These are phyloP conservation scores for Steromphala cineraria DNA, from an alignment of 2,888 invertebrate species.

Conservation along the genomic window DNA sequence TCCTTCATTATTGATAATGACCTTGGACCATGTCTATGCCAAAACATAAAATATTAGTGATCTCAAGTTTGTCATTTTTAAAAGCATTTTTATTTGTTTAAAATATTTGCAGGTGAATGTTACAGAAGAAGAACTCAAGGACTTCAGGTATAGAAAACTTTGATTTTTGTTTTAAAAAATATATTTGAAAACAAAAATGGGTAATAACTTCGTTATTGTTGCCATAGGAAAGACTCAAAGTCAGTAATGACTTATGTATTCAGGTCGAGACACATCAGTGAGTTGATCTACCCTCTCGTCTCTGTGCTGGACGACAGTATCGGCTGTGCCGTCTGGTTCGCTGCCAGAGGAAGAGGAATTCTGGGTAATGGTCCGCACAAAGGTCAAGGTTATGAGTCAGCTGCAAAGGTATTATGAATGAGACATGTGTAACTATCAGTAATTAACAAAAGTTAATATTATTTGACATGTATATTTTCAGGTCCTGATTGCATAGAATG, in stretches of 20 bases:
- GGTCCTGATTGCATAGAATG: too few relatives aligned
- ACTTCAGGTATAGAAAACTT: slow-evolving; percentile 22
- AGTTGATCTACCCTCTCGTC: slow-evolving; percentile 89
- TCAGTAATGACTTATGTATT: not conserved
- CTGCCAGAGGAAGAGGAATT: slow-evolving; percentile 83
- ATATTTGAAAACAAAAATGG: not conserved
- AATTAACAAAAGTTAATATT: too few relatives aligned
- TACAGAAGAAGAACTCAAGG: slow-evolving; percentile 25
- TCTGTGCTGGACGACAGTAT: slow-evolving; percentile 96
- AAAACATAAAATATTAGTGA: too few relatives aligned
- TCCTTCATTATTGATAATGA: too few relatives aligned
- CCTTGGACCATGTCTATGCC: too few relatives aligned
- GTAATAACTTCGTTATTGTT: not conserved
- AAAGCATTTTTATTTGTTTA: too few relatives aligned
- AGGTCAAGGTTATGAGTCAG: slow-evolving; percentile 54
- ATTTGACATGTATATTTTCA: too few relatives aligned
- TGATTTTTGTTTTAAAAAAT: not conserved
- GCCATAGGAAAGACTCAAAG: not conserved
- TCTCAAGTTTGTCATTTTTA: too few relatives aligned
- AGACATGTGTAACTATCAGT: not conserved
- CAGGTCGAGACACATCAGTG: slow-evolving; percentile 75
- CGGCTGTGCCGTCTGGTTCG: slow-evolving; percentile 95
- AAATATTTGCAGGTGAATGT: slow-evolving; percentile 19
- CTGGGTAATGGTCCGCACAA: slow-evolving; percentile 48
- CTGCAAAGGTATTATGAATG: slow-evolving; percentile 59